Conservation (phyloP, 2,113 vertebrate species). For the Nipponia nippon region DNA sequence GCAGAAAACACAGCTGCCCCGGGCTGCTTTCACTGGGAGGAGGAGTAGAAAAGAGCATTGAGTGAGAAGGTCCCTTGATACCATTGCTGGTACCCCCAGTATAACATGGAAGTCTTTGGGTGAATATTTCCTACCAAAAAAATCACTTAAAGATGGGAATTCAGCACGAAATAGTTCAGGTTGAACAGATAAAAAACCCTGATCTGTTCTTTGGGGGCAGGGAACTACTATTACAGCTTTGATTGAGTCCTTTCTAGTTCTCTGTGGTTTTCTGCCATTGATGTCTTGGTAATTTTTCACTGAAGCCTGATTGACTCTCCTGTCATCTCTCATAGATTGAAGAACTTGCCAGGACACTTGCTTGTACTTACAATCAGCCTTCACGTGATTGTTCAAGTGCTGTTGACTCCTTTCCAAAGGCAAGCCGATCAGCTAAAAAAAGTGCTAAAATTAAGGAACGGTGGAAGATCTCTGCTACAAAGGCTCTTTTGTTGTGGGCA, state of each 20-base stretch:
- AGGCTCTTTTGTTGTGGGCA: slow-evolving; percentile 90
- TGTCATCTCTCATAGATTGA: slow-evolving; percentile 79
- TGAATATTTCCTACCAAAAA: not conserved
- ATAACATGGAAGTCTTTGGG: not conserved
- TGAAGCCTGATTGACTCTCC: not conserved
- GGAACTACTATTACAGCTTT: not conserved
- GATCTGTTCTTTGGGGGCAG: not conserved
- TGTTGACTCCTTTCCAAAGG: slow-evolving; percentile 72
- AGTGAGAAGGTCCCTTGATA: not conserved
- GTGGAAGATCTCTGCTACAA: slow-evolving; percentile 90
- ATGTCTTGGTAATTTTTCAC: not conserved
- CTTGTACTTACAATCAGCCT: slow-evolving; percentile 80
- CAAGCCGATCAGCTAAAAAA: slow-evolving; percentile 73
- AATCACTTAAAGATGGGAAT: not conserved
- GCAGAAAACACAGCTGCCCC: not conserved
- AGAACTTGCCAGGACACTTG: slow-evolving; percentile 83
- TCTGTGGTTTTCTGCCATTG: not conserved
- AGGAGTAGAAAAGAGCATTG: not conserved
- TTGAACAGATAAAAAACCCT: not conserved
- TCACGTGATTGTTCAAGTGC: slow-evolving; percentile 76
- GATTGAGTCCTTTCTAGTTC: not conserved
- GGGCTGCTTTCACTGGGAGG: not conserved
- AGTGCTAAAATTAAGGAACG: slow-evolving; percentile 78
- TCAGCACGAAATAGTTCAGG: not conserved
- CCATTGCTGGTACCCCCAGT: not conserved